phyloP scores from a whole-genome alignment of 2,113 vertebrate species.

The Dunckerocampus dactyliophorus region DNA sequence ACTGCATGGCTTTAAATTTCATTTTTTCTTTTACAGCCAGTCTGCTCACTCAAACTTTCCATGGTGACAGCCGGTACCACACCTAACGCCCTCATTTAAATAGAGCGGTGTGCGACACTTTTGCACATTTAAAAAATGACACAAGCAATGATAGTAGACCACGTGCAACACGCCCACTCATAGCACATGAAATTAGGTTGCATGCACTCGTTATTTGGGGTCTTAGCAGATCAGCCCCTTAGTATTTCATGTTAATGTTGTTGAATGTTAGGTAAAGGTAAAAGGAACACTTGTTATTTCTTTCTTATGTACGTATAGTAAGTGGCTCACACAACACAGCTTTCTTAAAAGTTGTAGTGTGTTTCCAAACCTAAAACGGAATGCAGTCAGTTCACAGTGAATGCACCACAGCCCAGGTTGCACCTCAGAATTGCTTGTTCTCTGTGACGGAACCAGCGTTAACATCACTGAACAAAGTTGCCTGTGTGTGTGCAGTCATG shows the following conservation, averaged over 20 bases:
- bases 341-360: conserved; percentile 22
- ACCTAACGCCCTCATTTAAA: too few species aligned
- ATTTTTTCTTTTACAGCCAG: too few species aligned
- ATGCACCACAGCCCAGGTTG: conserved; percentile 28
- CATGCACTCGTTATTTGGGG: too few species aligned
- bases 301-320: conserved; percentile 6
- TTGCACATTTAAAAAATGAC: too few species aligned
- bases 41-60: too few species aligned
- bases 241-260: background rate
- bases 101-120: too few species aligned
- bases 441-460: conserved; percentile 54
- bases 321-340: conserved; percentile 36
- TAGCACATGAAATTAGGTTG: too few species aligned
- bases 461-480: conserved; percentile 46
- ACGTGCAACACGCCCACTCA: too few species aligned
- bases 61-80: too few species aligned
- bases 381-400: conserved; percentile 39
- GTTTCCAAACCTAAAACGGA: conserved; percentile 46
- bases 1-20: too few species aligned
- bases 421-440: conserved; percentile 52
- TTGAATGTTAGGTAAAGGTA: background rate
- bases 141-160: too few species aligned
- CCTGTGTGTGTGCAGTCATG: conserved; percentile 46
- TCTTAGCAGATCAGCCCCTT: too few species aligned
- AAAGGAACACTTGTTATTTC: background rate